Percentiles rank a stretch among this genome's conserved stretches.
Conservation (phyloP, 2,888 invertebrate species). For the Ecliptopera silaceata region DNA sequence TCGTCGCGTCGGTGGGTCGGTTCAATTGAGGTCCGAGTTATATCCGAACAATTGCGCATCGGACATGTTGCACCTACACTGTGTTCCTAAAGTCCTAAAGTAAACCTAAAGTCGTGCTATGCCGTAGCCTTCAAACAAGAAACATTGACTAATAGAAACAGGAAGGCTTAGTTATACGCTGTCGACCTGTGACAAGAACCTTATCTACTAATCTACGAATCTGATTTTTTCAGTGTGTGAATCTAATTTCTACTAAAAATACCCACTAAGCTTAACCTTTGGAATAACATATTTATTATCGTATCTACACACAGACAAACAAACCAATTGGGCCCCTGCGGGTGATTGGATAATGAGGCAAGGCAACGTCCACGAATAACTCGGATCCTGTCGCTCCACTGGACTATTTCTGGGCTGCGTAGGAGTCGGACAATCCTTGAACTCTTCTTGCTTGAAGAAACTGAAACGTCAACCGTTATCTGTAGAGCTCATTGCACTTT, state of each 20-base stretch:
- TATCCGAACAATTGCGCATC: slow-evolving; percentile 1
- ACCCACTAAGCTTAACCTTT: too few species aligned
- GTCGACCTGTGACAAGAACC: too few species aligned
- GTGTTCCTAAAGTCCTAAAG: not conserved
- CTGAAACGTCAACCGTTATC: not conserved
- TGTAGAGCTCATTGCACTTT: not conserved
- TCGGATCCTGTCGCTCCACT: slow-evolving; percentile 17
- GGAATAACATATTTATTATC: too few species aligned
- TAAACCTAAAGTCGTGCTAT: too few species aligned
- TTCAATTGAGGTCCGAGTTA: slow-evolving; percentile 12
- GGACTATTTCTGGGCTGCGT: slow-evolving; percentile 26
- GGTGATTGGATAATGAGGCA: slow-evolving; percentile 46
- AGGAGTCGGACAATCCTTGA: slow-evolving; percentile 14
- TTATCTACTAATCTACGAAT: too few species aligned
- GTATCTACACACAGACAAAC: slow-evolving; percentile 15
- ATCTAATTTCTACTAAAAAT: too few species aligned
- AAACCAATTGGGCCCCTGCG: slow-evolving; percentile 8
- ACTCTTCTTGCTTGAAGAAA: slow-evolving; percentile 6
- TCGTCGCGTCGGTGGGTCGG: slow-evolving; percentile 15
- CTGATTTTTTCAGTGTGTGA: too few species aligned
- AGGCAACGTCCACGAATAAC: slow-evolving; percentile 32
- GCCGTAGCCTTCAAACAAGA: too few species aligned
- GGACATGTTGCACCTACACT: not conserved
- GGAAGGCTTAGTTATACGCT: too few species aligned
- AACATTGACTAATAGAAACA: too few species aligned